These are phyloP conservation scores for Diarsia brunnea DNA, from an alignment of 2,888 invertebrate species.

Conservation along the genomic window DNA sequence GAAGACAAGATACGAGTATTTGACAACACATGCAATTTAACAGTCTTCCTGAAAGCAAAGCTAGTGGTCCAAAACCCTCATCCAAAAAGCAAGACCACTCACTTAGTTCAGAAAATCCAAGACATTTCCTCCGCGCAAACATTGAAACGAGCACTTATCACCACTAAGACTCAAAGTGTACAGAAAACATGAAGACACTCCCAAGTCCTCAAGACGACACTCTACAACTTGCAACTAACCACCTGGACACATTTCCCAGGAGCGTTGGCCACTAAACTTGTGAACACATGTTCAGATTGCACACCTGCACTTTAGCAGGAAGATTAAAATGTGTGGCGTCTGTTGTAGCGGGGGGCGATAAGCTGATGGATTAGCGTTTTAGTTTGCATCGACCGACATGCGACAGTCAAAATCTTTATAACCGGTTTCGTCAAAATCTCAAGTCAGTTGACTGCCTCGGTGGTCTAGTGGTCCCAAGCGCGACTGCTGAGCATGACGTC, in stretches of 20 bases:
- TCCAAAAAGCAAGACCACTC: neutral
- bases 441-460: too few relatives aligned
- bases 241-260: constrained; percentile 38
- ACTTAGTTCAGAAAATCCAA: neutral
- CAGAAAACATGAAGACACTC: constrained; percentile 4
- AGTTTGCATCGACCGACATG: too few relatives aligned
- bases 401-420: neutral
- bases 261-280: constrained; percentile 19
- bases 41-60: neutral
- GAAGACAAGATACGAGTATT: too few relatives aligned
- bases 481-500: too few relatives aligned
- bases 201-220: neutral
- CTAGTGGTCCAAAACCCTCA: neutral
- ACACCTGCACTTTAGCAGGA: constrained; percentile 38
- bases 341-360: constrained; percentile 19
- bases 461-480: too few relatives aligned
- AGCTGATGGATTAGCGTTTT: constrained; percentile 14
- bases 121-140: neutral
- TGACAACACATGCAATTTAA: neutral
- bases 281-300: constrained; percentile 36
- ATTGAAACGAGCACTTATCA: neutral
- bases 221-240: constrained; percentile 22
- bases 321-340: constrained; percentile 31
- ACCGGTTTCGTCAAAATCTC: neutral
- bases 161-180: neutral